Base-by-base conservation (phyloP, 2,888 invertebrate genomes). In the Allygus modestus region DNA sequence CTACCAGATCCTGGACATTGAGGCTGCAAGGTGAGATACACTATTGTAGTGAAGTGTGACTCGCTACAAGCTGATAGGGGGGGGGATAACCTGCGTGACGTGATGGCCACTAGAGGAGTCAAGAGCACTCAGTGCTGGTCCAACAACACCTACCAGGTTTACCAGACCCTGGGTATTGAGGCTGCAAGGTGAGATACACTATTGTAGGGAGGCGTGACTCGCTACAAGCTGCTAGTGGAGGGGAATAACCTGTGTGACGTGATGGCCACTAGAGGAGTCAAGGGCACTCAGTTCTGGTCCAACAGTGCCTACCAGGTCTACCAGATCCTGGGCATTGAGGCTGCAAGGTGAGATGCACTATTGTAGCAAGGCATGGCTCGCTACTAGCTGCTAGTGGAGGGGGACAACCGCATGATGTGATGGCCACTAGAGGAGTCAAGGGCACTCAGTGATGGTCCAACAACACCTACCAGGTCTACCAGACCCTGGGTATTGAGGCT, bases 401-500 rank as follows among this genome's bases (percentile, higher is more conserved):
- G n/a, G n/a, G n/a, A n/a, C n/a, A n/a, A n/a, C n/a, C n/a, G n/a
- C n/a, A n/a, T n/a, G n/a, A n/a, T n/a, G 4, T 9, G 37, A 37
- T 4, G 98, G n/a, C 97, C 0, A 98, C 98, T 0, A 94, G 92
- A 88, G 98, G 99, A 20, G 95, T 99, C 0, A 92, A 97, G 85
- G 97, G 97, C 0, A 92, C 91, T 0, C 94, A 94, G 88, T 97
- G 97, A 0, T 93, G 94, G 0, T 99, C 98, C 2, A 99, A 99
- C 89, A 99, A 99, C 89, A 98, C 97, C 31, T 94, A 96, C 99
- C 1, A 92, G 94, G 93, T 93, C 89, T 96, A 93, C 89, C 92
- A 95, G 87, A 97, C 98, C 0, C 92, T 99, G 23, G 99, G 99
- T 83, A 98, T 99, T 88, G 99, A 99, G 92, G 99, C 99, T 20